These are phyloP conservation scores for Ptilodon capucinus DNA, from an alignment of 2,888 invertebrate genomes.

Conservation along the genomic window DNA sequence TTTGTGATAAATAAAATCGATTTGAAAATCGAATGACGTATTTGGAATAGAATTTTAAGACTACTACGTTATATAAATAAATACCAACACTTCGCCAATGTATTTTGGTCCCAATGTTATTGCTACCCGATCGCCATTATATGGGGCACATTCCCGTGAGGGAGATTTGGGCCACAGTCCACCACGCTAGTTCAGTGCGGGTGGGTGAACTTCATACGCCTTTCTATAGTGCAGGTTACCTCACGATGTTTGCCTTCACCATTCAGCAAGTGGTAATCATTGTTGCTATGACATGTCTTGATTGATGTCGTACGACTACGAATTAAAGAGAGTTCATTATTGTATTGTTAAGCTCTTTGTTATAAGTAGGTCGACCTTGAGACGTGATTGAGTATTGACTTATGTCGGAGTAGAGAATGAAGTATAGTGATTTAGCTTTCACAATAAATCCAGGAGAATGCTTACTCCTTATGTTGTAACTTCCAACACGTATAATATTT, in stretches of 20 bases:
- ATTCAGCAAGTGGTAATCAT: too few species aligned
- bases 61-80: conserved; percentile 32
- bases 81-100: too few species aligned
- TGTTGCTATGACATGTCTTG: conserved; percentile 17
- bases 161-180: too few species aligned
- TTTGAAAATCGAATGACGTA: conserved; percentile 28
- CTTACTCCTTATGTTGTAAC: neutral
- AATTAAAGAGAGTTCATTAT: conserved; percentile 29
- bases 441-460: neutral
- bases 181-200: too few species aligned
- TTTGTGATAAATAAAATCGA: conserved; percentile 31
- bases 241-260: too few species aligned
- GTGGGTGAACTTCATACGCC: too few species aligned
- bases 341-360: conserved; percentile 25
- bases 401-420: neutral
- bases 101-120: too few species aligned
- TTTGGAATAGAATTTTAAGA: conserved; percentile 38
- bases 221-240: too few species aligned
- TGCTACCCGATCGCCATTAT: too few species aligned
- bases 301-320: conserved; percentile 30
- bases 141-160: too few species aligned
- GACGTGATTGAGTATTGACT: conserved; percentile 6
- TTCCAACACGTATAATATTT: neutral
- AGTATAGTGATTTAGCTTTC: neutral
- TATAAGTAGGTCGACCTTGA: conserved; percentile 22